Conservation (phyloP, 2,888 invertebrate genomes). For the Chirona hameri region DNA sequence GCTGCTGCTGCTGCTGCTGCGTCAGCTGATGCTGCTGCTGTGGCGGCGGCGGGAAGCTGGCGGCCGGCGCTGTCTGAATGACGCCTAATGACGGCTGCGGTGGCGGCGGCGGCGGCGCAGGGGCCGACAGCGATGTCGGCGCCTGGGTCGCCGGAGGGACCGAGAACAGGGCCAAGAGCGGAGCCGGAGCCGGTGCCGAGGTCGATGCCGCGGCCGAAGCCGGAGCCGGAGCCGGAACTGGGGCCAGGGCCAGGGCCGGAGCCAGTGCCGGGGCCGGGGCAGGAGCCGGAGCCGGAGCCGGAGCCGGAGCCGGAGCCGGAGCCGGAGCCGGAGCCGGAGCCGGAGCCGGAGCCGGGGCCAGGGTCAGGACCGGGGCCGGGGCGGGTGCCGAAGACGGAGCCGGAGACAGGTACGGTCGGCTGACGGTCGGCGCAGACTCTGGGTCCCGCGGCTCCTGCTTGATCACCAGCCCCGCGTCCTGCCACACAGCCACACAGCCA, state of each 20-base stretch:
- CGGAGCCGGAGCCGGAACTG: not conserved
- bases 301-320: slow-evolving; percentile 2
- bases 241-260: not conserved
- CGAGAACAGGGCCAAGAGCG: not conserved
- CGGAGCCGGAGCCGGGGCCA: not conserved
- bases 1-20: slow-evolving; percentile 29
- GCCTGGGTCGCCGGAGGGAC: not conserved
- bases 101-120: not conserved
- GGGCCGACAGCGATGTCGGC: not conserved
- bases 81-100: not conserved
- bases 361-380: not conserved
- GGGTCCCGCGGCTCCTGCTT: slow-evolving; percentile 4
- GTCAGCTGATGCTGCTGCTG: not conserved
- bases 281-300: not conserved
- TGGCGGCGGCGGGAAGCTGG: not conserved
- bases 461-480: not conserved
- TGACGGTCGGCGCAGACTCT: not conserved
- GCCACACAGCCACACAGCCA: not conserved
- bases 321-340: not conserved
- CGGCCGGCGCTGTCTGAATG: not conserved
- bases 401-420: not conserved
- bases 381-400: not conserved
- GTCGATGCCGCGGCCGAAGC: not conserved
- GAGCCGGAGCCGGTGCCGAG: not conserved
- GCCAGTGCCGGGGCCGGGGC: no score